Percentiles rank a stretch among this genome's conserved stretches.
Evolutionary conservation across 92 coral and sea anemone genomes (phyloP).

Genomic region (Zoanthus sansibaricus): DNA sequence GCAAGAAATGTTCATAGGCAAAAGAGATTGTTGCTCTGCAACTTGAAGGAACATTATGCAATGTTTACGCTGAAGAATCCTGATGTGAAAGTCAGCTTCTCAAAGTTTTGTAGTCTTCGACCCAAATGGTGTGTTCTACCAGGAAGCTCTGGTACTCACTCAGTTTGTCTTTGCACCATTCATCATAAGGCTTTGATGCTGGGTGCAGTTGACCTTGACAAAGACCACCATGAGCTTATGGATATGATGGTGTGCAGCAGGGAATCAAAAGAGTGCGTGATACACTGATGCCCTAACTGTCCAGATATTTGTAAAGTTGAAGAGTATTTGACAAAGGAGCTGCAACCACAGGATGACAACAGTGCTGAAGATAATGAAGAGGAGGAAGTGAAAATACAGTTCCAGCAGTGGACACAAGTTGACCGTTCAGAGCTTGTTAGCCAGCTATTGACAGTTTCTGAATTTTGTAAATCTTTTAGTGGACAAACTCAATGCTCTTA

Average conservation of each 20-base stretch:
- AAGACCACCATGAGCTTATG: conserved; percentile 60
- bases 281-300: conserved; percentile 54
- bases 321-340: conserved; percentile 38
- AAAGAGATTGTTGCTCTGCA: conserved; percentile 49
- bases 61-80: conserved; percentile 46
- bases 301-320: conserved; percentile 50
- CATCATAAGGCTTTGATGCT: conserved; percentile 52
- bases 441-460: conserved; percentile 48
- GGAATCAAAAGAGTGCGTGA: conserved; percentile 49
- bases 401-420: conserved; percentile 58
- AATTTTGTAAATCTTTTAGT: conserved; percentile 48
- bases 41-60: conserved; percentile 41
- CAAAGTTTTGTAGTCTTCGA: conserved; percentile 56
- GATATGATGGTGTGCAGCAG: conserved; percentile 53
- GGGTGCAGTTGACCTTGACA: conserved; percentile 48
- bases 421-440: conserved; percentile 51
- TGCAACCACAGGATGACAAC: conserved; percentile 30
- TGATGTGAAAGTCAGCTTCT: conserved; percentile 38
- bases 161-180: conserved; percentile 61
- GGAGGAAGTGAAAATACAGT: conserved; percentile 40
- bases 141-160: conserved; percentile 57
- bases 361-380: conserved; percentile 35
- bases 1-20: conserved; percentile 4
- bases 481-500: conserved; percentile 39
- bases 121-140: conserved; percentile 66